Conservation (phyloP, 1,140 invertebrate genomes). For the Pogonus chalceus region DNA sequence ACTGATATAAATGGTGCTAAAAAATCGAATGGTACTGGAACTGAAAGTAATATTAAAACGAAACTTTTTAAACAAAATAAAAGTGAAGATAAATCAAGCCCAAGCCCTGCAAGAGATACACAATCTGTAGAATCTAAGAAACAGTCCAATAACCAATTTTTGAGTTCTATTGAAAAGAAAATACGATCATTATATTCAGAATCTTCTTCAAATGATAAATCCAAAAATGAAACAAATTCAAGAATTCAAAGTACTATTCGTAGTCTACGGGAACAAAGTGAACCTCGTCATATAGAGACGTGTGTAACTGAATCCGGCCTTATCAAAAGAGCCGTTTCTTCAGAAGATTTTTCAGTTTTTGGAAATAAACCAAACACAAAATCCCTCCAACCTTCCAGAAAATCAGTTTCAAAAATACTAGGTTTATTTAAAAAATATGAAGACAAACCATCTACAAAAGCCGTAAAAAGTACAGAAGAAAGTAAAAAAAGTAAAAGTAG, state of each 20-base stretch:
- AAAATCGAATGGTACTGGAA: constrained; percentile 33
- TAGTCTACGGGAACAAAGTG: constrained; percentile 50
- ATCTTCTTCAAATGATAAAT: constrained; percentile 29
- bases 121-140: constrained; percentile 30
- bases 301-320: constrained; percentile 44
- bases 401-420: constrained; percentile 54
- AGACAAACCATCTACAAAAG: constrained; percentile 30
- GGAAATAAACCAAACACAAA: constrained; percentile 30
- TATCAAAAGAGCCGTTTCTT: constrained; percentile 56
- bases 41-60: constrained; percentile 33
- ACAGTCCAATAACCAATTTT: constrained; percentile 41
- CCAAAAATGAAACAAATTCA: constrained; percentile 31
- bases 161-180: constrained; percentile 54
- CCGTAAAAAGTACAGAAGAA: constrained; percentile 8
- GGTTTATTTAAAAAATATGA: constrained; percentile 63
- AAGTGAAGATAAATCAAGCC: constrained; percentile 36
- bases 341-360: constrained; percentile 48
- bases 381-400: constrained; percentile 36
- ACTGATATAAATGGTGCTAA: constrained; percentile 34
- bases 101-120: constrained; percentile 37
- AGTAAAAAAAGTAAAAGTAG: background rate
- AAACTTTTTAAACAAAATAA: constrained; percentile 39
- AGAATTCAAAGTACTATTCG: constrained; percentile 42
- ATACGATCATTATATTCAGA: constrained; percentile 38
- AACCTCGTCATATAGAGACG: constrained; percentile 41